Evolutionary conservation across 2,797 vertebrate genomes (phyloP).

Genomic region (Melanotaenia maccullochi): DNA sequence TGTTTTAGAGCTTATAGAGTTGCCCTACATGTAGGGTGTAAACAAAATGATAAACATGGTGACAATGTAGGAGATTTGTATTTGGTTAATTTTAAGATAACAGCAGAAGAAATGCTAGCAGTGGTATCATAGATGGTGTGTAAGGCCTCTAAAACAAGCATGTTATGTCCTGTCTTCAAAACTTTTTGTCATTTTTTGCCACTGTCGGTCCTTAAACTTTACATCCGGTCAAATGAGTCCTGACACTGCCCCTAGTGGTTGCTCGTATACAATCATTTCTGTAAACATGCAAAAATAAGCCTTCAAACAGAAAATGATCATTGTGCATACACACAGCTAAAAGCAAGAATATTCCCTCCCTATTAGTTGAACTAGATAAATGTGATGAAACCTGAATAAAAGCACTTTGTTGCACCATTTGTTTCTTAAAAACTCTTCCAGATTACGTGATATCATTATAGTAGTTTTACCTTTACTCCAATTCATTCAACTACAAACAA

Average conservation of each 20-base stretch:
- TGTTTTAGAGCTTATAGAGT: too few species aligned
- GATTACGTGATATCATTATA: not conserved
- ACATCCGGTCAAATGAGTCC: not conserved
- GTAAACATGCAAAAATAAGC: not conserved
- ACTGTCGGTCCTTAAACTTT: not conserved
- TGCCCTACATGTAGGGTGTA: too few species aligned
- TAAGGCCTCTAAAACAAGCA: too few species aligned
- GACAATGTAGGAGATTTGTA: too few species aligned
- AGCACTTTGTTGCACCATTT: not conserved
- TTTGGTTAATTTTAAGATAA: too few species aligned
- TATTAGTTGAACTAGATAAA: not conserved
- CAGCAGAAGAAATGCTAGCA: too few species aligned
- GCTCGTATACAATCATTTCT: not conserved
- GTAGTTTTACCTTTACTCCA: not conserved
- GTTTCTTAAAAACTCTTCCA: not conserved
- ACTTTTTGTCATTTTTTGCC: not conserved
- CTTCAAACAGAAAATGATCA: not conserved
- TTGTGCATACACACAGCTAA: too few species aligned
- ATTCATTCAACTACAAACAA: not conserved
- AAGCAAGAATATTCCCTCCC: too few species aligned
- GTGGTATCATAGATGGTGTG: too few species aligned
- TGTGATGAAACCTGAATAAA: not conserved
- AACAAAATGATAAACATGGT: too few species aligned
- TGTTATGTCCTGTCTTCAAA: too few species aligned
- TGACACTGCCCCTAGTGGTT: not conserved